phyloP scores from a whole-genome alignment of 1,140 invertebrate genomes.

The Leguminivora glycinivorella region DNA sequence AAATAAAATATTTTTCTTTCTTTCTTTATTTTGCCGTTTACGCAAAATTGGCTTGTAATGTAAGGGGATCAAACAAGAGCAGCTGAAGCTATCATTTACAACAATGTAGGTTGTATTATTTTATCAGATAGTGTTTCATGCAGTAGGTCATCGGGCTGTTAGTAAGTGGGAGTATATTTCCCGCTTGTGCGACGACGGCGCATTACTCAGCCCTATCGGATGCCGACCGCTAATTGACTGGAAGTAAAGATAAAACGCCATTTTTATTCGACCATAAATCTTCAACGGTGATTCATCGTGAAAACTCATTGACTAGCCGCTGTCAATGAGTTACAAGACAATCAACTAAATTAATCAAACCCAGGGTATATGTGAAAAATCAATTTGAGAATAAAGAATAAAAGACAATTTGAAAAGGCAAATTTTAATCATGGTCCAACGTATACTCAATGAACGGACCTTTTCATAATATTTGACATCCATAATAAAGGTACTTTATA shows the following conservation, averaged over 20 bases:
- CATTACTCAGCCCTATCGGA: conserved; percentile 70
- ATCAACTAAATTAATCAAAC: conserved; percentile 7
- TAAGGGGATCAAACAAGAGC: too few species aligned
- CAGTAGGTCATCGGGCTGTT: too few species aligned
- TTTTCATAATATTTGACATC: conserved; percentile 70
- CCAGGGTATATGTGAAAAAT: neutral
- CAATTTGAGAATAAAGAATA: conserved; percentile 34
- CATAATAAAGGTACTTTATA: conserved; percentile 61
- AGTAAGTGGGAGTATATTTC: conserved; percentile 20
- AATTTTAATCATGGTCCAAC: conserved; percentile 76
- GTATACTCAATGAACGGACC: conserved; percentile 77
- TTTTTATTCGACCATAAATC: conserved; percentile 57
- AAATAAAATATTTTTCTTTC: too few species aligned
- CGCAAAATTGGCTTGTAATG: too few species aligned
- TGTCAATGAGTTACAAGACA: neutral
- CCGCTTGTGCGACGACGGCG: conserved; percentile 36
- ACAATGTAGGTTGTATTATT: too few species aligned
- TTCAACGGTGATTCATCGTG: conserved; percentile 38
- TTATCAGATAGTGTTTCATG: too few species aligned
- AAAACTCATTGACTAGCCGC: conserved; percentile 13
- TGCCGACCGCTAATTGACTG: conserved; percentile 70
- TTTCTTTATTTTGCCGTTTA: too few species aligned
- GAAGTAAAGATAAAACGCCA: conserved; percentile 67
- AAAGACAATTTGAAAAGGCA: conserved; percentile 68
- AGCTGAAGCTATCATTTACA: too few species aligned